Conservation (phyloP, 2,888 invertebrate genomes). For the Piscicola geometra region DNA sequence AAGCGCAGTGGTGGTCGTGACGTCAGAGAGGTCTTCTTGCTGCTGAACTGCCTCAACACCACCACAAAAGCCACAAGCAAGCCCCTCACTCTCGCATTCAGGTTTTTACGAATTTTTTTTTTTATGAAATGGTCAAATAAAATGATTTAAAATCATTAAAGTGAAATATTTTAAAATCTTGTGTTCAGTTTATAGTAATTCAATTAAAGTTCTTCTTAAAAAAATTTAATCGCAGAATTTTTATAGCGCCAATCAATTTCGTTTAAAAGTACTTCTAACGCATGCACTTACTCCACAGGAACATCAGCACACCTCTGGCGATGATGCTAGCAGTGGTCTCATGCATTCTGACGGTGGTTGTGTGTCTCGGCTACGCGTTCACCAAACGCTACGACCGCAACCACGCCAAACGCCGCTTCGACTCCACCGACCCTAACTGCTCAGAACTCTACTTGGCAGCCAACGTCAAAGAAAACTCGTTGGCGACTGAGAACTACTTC, state of each 20-base stretch:
- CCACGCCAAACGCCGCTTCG: conserved; percentile 32
- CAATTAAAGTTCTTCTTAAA: no score
- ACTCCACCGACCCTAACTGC: conserved; percentile 36
- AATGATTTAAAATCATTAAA: no score
- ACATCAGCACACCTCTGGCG: conserved; percentile 31
- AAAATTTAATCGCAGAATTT: no score
- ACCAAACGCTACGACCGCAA: conserved; percentile 35
- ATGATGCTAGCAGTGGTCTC: conserved; percentile 4
- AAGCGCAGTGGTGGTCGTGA: conserved; percentile 3
- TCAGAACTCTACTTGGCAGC: conserved; percentile 42
- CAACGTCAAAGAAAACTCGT: conserved; percentile 28
- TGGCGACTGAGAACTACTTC: conserved; percentile 22
- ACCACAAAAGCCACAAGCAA: conserved; percentile 34
- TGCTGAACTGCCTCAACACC: conserved; percentile 42
- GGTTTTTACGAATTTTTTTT: conserved; percentile 29
- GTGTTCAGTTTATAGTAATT: no score
- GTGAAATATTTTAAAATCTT: no score
- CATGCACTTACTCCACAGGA: conserved; percentile 38
- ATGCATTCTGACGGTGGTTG: conserved; percentile 23
- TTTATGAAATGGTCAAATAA: no score
- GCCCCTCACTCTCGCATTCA: conserved; percentile 30
- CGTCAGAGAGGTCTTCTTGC: conserved; percentile 12
- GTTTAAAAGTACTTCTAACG: no score
- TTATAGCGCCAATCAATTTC: no score
- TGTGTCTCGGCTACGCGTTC: conserved; percentile 15